These are phyloP conservation scores for Harpegnathos saltator DNA, from an alignment of 1,140 invertebrate species.

Conservation along the genomic window DNA sequence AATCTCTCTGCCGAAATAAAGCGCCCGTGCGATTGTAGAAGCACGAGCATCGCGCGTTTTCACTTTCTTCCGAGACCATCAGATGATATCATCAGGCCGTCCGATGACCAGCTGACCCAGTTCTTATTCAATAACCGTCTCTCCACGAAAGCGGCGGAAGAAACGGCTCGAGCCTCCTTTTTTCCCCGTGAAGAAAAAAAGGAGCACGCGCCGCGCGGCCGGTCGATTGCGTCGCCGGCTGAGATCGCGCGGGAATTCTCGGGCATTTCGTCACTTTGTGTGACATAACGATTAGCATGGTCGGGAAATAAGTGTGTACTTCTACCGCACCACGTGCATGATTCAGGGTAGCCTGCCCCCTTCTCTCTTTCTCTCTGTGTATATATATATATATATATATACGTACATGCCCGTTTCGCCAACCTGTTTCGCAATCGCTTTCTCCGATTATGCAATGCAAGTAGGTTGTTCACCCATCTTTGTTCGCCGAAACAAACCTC, in stretches of 20 bases:
- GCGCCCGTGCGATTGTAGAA: conserved; percentile 2
- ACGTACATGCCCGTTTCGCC: conserved; percentile 2
- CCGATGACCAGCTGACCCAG: conserved; percentile 48
- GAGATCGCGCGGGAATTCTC: not conserved
- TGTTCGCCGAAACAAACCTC: conserved; percentile 68
- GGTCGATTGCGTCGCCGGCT: not conserved
- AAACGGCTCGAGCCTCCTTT: not conserved
- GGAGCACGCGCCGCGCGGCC: not conserved
- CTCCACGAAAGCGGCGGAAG: not conserved
- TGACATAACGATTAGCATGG: conserved; percentile 68
- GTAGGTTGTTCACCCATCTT: conserved; percentile 82
- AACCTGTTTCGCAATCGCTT: conserved; percentile 81
- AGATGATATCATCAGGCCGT: not conserved
- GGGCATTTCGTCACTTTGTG: conserved; percentile 14
- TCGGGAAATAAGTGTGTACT: conserved; percentile 14
- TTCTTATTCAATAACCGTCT: conserved; percentile 47
- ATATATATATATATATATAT: not conserved
- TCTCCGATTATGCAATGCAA: conserved; percentile 80
- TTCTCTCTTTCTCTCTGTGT: no score
- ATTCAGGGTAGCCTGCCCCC: not conserved
- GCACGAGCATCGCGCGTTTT: not conserved
- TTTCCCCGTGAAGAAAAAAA: not conserved
- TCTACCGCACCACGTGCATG: conserved; percentile 27
- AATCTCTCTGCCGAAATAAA: not conserved
- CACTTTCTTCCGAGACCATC: conserved; percentile 6